Percentiles rank a stretch among this genome's conserved stretches.
Evolutionary conservation across 2,113 vertebrate genomes (phyloP).

Genomic region (Apaloderma vittatum): DNA sequence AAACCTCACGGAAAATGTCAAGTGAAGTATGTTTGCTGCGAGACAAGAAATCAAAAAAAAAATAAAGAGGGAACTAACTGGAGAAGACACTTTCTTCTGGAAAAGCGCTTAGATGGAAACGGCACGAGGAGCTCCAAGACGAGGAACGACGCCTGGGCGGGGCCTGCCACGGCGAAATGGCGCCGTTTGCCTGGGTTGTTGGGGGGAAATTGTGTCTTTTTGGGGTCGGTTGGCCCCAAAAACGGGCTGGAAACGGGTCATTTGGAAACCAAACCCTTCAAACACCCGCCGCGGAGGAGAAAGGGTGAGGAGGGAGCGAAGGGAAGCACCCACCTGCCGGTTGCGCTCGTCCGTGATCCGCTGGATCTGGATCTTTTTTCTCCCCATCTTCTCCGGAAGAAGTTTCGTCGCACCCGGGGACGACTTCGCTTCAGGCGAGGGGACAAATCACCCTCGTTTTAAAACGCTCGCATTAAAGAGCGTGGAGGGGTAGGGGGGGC

Average conservation of each 20-base stretch:
- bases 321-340: conserved; percentile 86
- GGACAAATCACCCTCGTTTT: neutral
- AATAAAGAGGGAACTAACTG: neutral
- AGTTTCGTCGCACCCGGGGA: conserved; percentile 39
- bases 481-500: fast-evolving
- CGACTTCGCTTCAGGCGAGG: neutral
- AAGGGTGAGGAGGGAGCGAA: fast-evolving
- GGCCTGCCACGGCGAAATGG: neutral
- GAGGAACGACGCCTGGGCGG: neutral
- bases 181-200: neutral
- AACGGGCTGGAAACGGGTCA: fast-evolving
- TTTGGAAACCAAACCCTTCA: neutral
- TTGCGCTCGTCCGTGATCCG: conserved; percentile 98
- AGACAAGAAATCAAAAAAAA: neutral
- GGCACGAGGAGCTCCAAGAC: neutral
- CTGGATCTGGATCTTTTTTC: conserved; percentile 99
- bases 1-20: conserved; percentile 37
- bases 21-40: neutral
- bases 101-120: neutral
- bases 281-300: fast-evolving
- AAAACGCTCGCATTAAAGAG: conserved; percentile 73
- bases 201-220: neutral
- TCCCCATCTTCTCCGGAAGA: conserved; percentile 90
- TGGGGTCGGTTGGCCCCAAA: fast-evolving
- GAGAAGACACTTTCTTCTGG: conserved; percentile 12